Evolutionary conservation across 1,140 invertebrate genomes (phyloP).

Genomic region (Cydia splendana): DNA sequence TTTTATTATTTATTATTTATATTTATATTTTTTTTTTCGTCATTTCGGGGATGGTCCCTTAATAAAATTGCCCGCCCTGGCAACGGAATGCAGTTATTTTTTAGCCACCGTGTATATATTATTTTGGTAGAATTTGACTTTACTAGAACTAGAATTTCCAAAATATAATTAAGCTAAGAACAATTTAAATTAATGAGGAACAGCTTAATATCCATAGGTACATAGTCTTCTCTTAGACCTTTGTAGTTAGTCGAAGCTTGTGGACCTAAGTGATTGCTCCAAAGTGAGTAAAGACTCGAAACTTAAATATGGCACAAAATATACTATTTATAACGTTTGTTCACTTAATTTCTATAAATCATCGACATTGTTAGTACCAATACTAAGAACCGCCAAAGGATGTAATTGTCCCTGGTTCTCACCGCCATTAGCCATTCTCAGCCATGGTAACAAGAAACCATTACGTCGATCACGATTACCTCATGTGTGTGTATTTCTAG

Average conservation of each 20-base stretch:
- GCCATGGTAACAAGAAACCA: conserved; percentile 26
- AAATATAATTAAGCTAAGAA: background rate
- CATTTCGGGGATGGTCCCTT: too few relatives aligned
- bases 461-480: conserved; percentile 22
- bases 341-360: conserved; percentile 15
- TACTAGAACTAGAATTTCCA: too few relatives aligned
- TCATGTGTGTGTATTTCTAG: conserved; percentile 24
- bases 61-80: too few relatives aligned
- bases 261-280: too few relatives aligned
- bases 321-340: background rate
- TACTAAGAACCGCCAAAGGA: conserved; percentile 26
- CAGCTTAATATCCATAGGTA: background rate
- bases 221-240: background rate
- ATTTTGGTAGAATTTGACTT: too few relatives aligned
- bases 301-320: background rate
- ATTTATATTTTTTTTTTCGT: too few relatives aligned
- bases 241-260: too few relatives aligned
- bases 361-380: background rate
- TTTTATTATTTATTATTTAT: too few relatives aligned
- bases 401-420: conserved; percentile 24
- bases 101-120: too few relatives aligned
- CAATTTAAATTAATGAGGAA: background rate
- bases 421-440: conserved; percentile 5
- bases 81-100: too few relatives aligned
- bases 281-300: background rate